phyloP scores from a whole-genome alignment of 2,888 invertebrate genomes.

The Chromoteleia sp. region DNA sequence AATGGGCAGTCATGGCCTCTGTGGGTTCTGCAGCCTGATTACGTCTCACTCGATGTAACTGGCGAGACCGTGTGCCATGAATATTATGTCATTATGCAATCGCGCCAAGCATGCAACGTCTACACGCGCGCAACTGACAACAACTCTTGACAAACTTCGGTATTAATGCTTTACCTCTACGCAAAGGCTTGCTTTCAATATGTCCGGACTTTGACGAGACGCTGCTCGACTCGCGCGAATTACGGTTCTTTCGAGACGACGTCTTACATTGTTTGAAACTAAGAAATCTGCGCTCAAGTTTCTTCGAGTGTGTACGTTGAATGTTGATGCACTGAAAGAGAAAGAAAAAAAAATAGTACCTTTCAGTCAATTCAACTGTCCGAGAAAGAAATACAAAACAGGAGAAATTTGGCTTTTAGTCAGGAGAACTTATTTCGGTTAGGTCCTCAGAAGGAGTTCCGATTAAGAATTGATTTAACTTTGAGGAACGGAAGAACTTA shows the following conservation, averaged over 20 bases:
- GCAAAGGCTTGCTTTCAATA: slow-evolving; percentile 49
- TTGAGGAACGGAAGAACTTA: too few relatives aligned
- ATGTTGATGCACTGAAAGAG: too few relatives aligned
- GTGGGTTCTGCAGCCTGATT: slow-evolving; percentile 79
- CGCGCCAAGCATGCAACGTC: slow-evolving; percentile 82
- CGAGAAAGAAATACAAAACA: too few relatives aligned
- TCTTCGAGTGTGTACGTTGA: too few relatives aligned
- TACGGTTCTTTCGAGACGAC: slow-evolving; percentile 14
- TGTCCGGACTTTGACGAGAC: slow-evolving; percentile 20
- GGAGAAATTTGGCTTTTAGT: too few relatives aligned
- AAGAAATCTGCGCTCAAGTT: background rate
- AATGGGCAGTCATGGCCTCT: slow-evolving; percentile 54
- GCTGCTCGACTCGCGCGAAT: slow-evolving; percentile 1
- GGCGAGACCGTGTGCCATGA: slow-evolving; percentile 79
- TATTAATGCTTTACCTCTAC: slow-evolving; percentile 59
- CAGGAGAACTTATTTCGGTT: too few relatives aligned
- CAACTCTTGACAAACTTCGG: slow-evolving; percentile 67
- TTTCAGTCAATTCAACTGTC: too few relatives aligned
- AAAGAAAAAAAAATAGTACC: too few relatives aligned
- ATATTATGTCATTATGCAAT: slow-evolving; percentile 84
- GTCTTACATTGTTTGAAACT: background rate
- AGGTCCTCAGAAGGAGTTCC: too few relatives aligned
- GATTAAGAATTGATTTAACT: too few relatives aligned
- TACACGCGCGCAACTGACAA: slow-evolving; percentile 56
- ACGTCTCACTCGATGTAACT: slow-evolving; percentile 76